A percentile compares a stretch with the other conserved stretches of the same genome.
These are phyloP conservation scores for Mionectes olivaceus DNA, from an alignment of 2,797 vertebrate species.

Conservation along the genomic window DNA sequence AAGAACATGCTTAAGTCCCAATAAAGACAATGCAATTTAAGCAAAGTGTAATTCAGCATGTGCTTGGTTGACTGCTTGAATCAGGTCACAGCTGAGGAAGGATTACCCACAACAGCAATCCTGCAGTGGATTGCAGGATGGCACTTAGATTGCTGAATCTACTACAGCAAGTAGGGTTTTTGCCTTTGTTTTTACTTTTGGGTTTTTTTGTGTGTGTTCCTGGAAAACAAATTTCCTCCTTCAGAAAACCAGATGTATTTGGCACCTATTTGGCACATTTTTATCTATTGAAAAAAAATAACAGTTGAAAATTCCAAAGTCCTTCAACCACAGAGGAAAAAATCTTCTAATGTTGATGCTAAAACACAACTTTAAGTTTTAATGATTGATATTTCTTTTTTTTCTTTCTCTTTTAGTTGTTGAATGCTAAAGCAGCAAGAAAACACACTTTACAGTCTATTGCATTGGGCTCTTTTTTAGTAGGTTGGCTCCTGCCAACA, in stretches of 20 bases:
- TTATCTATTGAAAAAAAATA: not conserved
- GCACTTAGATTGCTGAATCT: not conserved
- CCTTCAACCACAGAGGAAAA: not conserved
- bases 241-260: constrained; percentile 23
- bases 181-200: not conserved
- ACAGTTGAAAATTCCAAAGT: not conserved
- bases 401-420: not conserved
- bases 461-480: constrained; percentile 39
- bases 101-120: not conserved
- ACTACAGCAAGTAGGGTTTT: not conserved
- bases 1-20: not conserved
- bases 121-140: not conserved
- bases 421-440: constrained; percentile 21
- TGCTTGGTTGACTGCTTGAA: not conserved
- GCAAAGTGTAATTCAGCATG: not conserved
- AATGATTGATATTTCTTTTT: constrained; percentile 10
- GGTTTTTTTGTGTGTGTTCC: not conserved
- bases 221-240: not conserved
- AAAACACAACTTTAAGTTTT: constrained; percentile 49
- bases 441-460: constrained; percentile 46
- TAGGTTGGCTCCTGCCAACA: constrained; percentile 54
- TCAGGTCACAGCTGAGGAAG: not conserved
- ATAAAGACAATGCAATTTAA: not conserved
- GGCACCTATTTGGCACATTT: not conserved
- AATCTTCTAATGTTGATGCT: not conserved